Evolutionary conservation across 2,797 vertebrate genomes (phyloP), one percentile per base, ranked within the genome.

Genomic region (Enteromius fasciolatus): DNA sequence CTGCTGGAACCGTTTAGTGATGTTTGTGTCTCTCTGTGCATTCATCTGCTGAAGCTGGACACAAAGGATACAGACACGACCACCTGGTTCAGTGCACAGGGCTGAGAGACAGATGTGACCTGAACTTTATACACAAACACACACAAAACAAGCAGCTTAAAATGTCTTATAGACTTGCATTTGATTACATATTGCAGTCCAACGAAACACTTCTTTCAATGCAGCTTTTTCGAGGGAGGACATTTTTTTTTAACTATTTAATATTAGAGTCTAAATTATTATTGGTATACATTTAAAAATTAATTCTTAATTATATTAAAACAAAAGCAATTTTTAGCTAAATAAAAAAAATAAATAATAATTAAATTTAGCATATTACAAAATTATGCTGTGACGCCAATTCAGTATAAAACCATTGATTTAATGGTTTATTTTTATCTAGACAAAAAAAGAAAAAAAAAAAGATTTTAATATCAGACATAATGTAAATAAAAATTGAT

Each of bases 1-100:
- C 85, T 81, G 86, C 83, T 84, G 82, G 80, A 87, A 89, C 86
- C 46, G 85, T 87, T 87, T 85, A 90, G 86, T 85, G 83, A 88
- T 76, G 82, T 88, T 81, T 85, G 80, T 78, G 81, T 87, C 88
- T 84, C 80, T 85, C 86, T 83, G 72, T 28, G 74, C 83, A 87
- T 86, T 82, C 81, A 88, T 88, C 89, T 84, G 78, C 78, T 48
- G 59, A 67, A 81, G 75, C 69, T 14, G 17, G 79, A 82, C 85
- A 77, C 83, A 85, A 77, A 68, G 86, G 83, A 73, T 80, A 83
- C 61, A 72, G 77, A 83, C 82, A 83, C 72, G 68, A 77, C 46
- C 76, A 81, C 66, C 69, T 23, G 54, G 84, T 61, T 86, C 76
- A 77, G 57, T 61, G 54, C 85, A 59, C 54, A 80, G 28, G 50